Conservation (phyloP, 1,140 invertebrate species). For the Helicoverpa zea region DNA sequence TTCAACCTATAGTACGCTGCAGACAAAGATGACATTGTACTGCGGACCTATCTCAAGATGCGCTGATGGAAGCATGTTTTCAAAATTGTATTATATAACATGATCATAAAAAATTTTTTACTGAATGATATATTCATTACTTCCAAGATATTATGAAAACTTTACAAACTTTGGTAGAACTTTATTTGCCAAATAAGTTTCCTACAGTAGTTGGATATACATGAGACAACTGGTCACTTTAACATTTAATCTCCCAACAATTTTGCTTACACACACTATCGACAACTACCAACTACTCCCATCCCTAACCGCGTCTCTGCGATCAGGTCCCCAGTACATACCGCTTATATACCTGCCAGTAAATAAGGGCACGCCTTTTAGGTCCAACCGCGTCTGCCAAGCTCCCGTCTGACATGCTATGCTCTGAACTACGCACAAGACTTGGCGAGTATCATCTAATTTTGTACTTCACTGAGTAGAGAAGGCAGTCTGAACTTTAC, state of each 20-base stretch:
- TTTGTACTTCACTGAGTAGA: slow-evolving; percentile 2
- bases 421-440: slow-evolving; percentile 21
- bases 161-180: too few species aligned
- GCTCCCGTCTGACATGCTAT: slow-evolving; percentile 14
- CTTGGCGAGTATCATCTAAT: slow-evolving; percentile 6
- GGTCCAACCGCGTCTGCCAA: slow-evolving; percentile 51
- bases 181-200: too few species aligned
- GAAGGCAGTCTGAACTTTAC: background rate
- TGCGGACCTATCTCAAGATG: background rate
- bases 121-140: too few species aligned
- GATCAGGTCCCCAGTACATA: slow-evolving; percentile 73
- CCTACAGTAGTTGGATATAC: too few species aligned
- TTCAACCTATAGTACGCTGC: too few species aligned
- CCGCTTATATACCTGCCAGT: slow-evolving; percentile 68
- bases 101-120: too few species aligned
- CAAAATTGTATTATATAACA: too few species aligned
- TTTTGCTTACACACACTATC: slow-evolving; percentile 12
- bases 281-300: slow-evolving; percentile 41
- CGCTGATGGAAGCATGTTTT: too few species aligned
- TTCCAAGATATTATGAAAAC: too few species aligned
- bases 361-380: slow-evolving; percentile 70
- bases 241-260: too few species aligned
- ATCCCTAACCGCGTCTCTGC: slow-evolving; percentile 64
- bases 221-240: too few species aligned
- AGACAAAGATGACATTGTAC: background rate